Evolutionary conservation across 2,888 invertebrate species (phyloP).

Genomic region (Cryptophagus acutangulus): DNA sequence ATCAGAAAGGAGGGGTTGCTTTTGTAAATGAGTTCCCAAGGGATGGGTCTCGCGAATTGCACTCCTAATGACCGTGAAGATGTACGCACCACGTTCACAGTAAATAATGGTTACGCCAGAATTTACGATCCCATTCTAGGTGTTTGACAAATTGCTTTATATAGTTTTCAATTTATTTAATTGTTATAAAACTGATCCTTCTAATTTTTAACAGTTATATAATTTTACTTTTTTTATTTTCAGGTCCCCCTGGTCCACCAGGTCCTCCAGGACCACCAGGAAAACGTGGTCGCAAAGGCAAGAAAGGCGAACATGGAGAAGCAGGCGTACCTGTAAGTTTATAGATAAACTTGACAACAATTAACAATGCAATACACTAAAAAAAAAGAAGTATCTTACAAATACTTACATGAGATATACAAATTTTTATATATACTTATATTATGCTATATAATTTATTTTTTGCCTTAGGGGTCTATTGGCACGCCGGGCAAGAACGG

Average conservation of each 20-base stretch:
- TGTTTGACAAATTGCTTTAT: slow-evolving; percentile 8
- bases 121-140: slow-evolving; percentile 4
- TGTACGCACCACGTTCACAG: slow-evolving; percentile 12
- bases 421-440: background rate
- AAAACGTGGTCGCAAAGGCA: slow-evolving; percentile 83
- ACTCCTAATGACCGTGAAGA: slow-evolving; percentile 18
- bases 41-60: slow-evolving; percentile 10
- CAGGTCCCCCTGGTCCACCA: slow-evolving; percentile 56
- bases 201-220: slow-evolving; percentile 1
- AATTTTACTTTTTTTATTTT: slow-evolving; percentile 21
- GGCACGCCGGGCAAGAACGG: slow-evolving; percentile 83
- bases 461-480: slow-evolving; percentile 63
- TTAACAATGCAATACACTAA: slow-evolving; percentile 2
- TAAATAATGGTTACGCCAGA: slow-evolving; percentile 13
- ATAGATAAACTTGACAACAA: slow-evolving; percentile 1
- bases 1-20: slow-evolving; percentile 1
- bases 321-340: slow-evolving; percentile 72
- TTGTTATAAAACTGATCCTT: slow-evolving; percentile 2
- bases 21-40: slow-evolving; percentile 12
- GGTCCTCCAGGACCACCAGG: slow-evolving; percentile 82
- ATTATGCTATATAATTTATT: slow-evolving; percentile 34
- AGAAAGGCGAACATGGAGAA: slow-evolving; percentile 82
- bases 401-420: no score
- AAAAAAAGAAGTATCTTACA: no score
- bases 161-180: slow-evolving; percentile 1